Conservation (phyloP, 2,113 vertebrate species). For the Lepisosteus oculatus region DNA sequence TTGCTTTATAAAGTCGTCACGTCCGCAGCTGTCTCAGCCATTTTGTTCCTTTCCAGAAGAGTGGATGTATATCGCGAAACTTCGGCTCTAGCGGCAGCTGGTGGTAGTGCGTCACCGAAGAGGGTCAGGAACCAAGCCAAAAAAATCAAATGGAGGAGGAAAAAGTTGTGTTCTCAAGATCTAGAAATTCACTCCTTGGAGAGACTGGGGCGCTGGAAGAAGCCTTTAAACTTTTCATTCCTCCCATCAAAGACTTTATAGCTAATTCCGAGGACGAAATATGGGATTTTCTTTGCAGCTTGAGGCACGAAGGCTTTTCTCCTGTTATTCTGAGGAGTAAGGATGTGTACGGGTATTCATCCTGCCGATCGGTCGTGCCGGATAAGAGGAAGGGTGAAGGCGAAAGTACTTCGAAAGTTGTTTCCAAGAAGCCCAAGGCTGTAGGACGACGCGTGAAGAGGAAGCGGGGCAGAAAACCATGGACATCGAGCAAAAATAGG, state of each 20-base stretch:
- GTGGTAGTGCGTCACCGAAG: neutral
- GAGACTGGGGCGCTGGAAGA: constrained; percentile 1
- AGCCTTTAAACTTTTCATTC: constrained; percentile 1
- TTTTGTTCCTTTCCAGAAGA: neutral
- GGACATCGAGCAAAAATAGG: neutral
- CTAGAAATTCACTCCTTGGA: neutral
- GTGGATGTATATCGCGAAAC: neutral
- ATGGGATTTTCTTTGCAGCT: constrained; percentile 4
- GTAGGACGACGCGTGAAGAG: neutral
- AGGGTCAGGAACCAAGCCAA: neutral
- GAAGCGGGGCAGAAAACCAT: neutral
- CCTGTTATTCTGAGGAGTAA: constrained; percentile 6
- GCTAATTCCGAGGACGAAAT: neutral
- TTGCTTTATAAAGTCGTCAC: neutral
- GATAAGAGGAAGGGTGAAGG: neutral
- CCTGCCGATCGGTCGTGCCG: neutral
- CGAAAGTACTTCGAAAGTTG: neutral
- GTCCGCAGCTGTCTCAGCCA: neutral
- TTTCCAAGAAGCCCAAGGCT: neutral
- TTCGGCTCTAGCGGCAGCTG: neutral
- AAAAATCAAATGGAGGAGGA: neutral
- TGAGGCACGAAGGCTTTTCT: constrained; percentile 4
- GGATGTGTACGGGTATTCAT: constrained; percentile 5
- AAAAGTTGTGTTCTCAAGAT: constrained; percentile 8
- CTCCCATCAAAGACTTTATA: neutral